phyloP scores from a whole-genome alignment of 1,140 invertebrate species.

The Gryon sp. region DNA sequence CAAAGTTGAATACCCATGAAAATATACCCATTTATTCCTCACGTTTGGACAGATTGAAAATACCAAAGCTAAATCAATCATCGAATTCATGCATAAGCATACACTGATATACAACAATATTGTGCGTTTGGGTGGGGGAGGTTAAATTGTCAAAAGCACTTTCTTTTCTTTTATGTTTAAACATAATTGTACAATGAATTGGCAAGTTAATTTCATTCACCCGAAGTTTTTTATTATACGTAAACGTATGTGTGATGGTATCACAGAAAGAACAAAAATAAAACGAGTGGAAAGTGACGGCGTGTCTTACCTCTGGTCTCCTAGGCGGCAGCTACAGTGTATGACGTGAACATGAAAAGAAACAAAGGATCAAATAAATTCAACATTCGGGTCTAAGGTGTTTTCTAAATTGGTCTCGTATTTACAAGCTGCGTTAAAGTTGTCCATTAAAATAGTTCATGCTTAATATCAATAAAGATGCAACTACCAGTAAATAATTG shows the following conservation, averaged over 20 bases:
- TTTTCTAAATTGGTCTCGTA: slow-evolving; percentile 37
- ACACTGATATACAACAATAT: slow-evolving; percentile 29
- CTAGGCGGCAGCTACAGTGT: slow-evolving; percentile 87
- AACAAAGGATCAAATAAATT: slow-evolving; percentile 78
- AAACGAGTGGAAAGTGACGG: slow-evolving; percentile 55
- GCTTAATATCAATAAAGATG: slow-evolving; percentile 59
- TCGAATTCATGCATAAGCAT: slow-evolving; percentile 48
- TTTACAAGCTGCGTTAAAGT: slow-evolving; percentile 50
- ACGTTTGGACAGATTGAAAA: slow-evolving; percentile 31
- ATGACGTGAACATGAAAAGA: slow-evolving; percentile 81
- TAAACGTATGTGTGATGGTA: too few relatives aligned
- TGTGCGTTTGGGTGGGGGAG: slow-evolving; percentile 47
- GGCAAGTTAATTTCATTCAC: too few relatives aligned
- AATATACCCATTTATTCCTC: slow-evolving; percentile 30
- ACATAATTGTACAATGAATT: too few relatives aligned
- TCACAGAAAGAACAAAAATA: background rate
- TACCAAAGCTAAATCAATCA: slow-evolving; percentile 36
- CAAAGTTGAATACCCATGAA: slow-evolving; percentile 44
- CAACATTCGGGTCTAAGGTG: slow-evolving; percentile 67
- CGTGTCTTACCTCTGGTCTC: slow-evolving; percentile 88
- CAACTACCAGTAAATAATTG: slow-evolving; percentile 46
- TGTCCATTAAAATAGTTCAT: slow-evolving; percentile 39
- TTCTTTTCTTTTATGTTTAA: too few relatives aligned
- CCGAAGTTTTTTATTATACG: too few relatives aligned
- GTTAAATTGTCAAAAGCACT: too few relatives aligned